Conservation (phyloP, 2,888 invertebrate species). For the Drosophila lutescens region DNA sequence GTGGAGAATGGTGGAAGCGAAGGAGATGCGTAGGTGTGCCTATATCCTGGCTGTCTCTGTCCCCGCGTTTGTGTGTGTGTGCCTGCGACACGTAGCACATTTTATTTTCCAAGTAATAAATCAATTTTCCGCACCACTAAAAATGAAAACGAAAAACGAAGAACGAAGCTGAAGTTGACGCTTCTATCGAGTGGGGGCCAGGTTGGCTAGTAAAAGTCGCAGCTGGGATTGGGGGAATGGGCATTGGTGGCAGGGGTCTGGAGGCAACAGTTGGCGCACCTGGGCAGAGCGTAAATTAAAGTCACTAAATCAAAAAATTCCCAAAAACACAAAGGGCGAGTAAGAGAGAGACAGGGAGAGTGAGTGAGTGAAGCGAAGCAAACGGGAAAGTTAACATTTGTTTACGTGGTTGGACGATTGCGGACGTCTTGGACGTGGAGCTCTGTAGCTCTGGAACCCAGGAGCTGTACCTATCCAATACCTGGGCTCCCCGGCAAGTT, state of each 20-base stretch:
- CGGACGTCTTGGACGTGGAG: slow-evolving; percentile 49
- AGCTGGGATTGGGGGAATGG: slow-evolving; percentile 27
- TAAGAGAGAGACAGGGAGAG: neutral
- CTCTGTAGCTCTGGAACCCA: neutral
- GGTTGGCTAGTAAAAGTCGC: slow-evolving; percentile 34
- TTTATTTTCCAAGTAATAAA: slow-evolving; percentile 81
- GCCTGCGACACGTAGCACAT: slow-evolving; percentile 79
- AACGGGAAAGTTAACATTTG: slow-evolving; percentile 78
- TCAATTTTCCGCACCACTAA: slow-evolving; percentile 81
- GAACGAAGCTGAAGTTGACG: slow-evolving; percentile 55
- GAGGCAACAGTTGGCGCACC: slow-evolving; percentile 78
- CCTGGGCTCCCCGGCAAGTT: slow-evolving; percentile 48
- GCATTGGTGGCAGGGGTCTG: neutral
- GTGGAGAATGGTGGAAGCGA: slow-evolving; percentile 6
- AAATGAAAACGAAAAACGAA: slow-evolving; percentile 80
- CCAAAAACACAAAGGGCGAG: slow-evolving; percentile 52
- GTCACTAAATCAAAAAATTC: slow-evolving; percentile 80
- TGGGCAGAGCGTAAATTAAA: slow-evolving; percentile 80
- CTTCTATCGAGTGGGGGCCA: slow-evolving; percentile 67
- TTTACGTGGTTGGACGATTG: slow-evolving; percentile 71
- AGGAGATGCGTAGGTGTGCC: slow-evolving; percentile 49
- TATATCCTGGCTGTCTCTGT: slow-evolving; percentile 17
- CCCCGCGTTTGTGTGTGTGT: slow-evolving; percentile 49
- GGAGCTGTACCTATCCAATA: slow-evolving; percentile 38
- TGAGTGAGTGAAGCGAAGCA: slow-evolving; percentile 54